A percentile compares a stretch with the other conserved stretches of the same genome.
Evolutionary conservation across 1,140 invertebrate species (phyloP).

Genomic region (Leptonema lineaticorne): DNA sequence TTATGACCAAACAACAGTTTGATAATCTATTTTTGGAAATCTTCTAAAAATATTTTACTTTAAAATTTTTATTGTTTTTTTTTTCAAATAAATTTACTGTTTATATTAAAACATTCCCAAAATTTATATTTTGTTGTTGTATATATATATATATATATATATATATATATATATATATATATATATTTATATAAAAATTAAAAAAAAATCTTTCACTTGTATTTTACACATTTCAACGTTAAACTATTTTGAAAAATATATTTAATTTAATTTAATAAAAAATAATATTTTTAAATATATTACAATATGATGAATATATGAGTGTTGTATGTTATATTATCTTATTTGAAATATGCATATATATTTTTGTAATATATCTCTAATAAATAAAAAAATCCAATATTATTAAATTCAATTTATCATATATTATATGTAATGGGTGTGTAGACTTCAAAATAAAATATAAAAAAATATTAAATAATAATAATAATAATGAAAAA

Average conservation of each 20-base stretch:
- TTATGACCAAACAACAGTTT: no score
- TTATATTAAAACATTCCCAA: background rate
- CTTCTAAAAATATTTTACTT: no score
- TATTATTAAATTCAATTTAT: conserved; percentile 1
- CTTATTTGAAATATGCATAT: background rate
- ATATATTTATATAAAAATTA: background rate
- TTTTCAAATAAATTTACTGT: no score
- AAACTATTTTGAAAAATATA: no score
- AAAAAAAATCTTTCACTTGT: background rate
- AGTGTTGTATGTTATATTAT: conserved; percentile 1
- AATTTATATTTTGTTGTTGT: background rate
- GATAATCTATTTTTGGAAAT: no score
- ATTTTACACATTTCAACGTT: background rate
- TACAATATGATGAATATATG: background rate
- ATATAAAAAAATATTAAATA: no score
- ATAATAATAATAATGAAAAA: no score
- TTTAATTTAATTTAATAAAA: background rate
- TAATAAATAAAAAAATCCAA: background rate
- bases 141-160: background rate
- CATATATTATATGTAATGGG: background rate
- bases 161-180: background rate
- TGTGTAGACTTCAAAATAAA: conserved; percentile 14
- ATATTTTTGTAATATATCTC: conserved; percentile 4
- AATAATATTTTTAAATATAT: background rate
- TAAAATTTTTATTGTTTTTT: no score